These are phyloP conservation scores for Alectoris magna DNA, from an alignment of 2,797 vertebrate species.

Conservation along the genomic window DNA sequence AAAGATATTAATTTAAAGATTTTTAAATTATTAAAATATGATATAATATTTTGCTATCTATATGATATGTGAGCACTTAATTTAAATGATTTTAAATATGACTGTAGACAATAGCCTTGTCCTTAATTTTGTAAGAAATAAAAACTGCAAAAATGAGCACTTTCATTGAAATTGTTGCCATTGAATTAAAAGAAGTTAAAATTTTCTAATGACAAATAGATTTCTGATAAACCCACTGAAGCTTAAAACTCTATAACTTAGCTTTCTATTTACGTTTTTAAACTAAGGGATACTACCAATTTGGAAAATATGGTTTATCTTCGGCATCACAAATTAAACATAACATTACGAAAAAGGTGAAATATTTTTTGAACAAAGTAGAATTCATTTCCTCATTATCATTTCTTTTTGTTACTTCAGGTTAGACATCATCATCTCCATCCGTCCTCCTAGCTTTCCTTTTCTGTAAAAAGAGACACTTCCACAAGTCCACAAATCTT, in stretches of 20 bases:
- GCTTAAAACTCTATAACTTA: not conserved
- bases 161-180: not conserved
- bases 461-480: not conserved
- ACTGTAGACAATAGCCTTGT: not conserved
- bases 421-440: not conserved
- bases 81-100: not conserved
- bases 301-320: not conserved
- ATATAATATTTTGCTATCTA: not conserved
- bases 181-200: not conserved
- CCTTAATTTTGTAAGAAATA: not conserved
- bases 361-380: not conserved
- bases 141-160: not conserved
- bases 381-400: not conserved
- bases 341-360: not conserved
- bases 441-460: not conserved
- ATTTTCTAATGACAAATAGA: not conserved
- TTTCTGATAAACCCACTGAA: not conserved
- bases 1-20: not conserved
- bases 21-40: not conserved
- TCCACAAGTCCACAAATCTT: not conserved
- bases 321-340: not conserved
- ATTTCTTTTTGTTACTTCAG: not conserved
- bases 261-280: not conserved
- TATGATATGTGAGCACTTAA: not conserved
- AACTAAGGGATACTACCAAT: not conserved